These are phyloP conservation scores for Agrypnus murinus DNA, from an alignment of 2,888 invertebrate genomes.

Conservation along the genomic window DNA sequence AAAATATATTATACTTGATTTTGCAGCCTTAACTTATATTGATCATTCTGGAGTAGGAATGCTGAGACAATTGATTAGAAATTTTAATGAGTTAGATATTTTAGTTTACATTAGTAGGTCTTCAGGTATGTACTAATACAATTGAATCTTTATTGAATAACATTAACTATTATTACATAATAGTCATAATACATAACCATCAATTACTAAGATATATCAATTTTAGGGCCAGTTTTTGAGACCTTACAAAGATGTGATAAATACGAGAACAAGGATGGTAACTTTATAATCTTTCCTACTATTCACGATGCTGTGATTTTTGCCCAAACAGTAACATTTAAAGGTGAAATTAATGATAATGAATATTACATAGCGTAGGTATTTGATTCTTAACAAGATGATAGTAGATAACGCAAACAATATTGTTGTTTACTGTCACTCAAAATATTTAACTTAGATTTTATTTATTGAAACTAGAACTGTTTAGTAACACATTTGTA, in stretches of 20 bases:
- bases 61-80: conserved; percentile 74
- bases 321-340: conserved; percentile 9
- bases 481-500: no score
- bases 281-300: conserved; percentile 79
- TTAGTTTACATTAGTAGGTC: conserved; percentile 77
- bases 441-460: no score
- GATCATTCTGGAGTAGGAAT: conserved; percentile 82
- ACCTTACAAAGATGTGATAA: conserved; percentile 77
- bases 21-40: conserved; percentile 80
- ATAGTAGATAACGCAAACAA: no score
- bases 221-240: conserved; percentile 79
- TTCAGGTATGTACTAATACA: conserved; percentile 73
- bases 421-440: no score
- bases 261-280: conserved; percentile 72
- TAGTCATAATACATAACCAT: no score
- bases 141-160: conserved; percentile 52
- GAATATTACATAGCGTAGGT: no score
- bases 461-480: no score
- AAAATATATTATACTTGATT: conserved; percentile 80
- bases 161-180: no score
- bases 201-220: no score
- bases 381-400: no score
- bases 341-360: no score
- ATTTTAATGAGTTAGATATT: conserved; percentile 74
- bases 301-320: conserved; percentile 81